Conservation (phyloP, 2,797 vertebrate genomes). For the Discoglossus pictus region DNA sequence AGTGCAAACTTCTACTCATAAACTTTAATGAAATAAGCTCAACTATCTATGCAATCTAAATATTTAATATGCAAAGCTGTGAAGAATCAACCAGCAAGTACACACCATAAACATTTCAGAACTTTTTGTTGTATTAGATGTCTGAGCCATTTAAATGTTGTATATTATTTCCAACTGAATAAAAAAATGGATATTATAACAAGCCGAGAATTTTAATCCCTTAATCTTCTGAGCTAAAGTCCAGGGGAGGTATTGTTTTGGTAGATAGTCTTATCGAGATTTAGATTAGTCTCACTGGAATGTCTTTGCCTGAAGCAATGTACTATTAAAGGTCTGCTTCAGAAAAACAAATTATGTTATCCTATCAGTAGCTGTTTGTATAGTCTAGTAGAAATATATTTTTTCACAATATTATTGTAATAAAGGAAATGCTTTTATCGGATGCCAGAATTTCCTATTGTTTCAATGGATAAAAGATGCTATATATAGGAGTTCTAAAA, state of each 20-base stretch:
- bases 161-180: neutral
- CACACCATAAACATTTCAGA: no score
- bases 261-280: constrained; percentile 12
- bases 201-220: constrained; percentile 23
- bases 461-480: neutral
- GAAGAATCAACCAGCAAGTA: no score
- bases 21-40: no score
- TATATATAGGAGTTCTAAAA: neutral
- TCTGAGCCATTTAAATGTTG: no score
- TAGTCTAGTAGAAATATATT: neutral
- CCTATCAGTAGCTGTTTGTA: neutral
- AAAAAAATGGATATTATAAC: constrained; percentile 2
- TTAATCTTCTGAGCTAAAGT: constrained; percentile 12
- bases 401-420: neutral
- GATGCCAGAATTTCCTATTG: constrained; percentile 8
- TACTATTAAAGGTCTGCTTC: neutral
- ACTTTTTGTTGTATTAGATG: no score
- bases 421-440: constrained; percentile 9
- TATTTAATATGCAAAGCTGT: no score
- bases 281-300: constrained; percentile 23
- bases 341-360: neutral
- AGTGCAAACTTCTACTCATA: no score
- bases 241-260: constrained; percentile 27
- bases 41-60: no score
- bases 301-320: constrained; percentile 12